Conservation (phyloP, 2,888 invertebrate genomes). For the Ectobius pallidus region DNA sequence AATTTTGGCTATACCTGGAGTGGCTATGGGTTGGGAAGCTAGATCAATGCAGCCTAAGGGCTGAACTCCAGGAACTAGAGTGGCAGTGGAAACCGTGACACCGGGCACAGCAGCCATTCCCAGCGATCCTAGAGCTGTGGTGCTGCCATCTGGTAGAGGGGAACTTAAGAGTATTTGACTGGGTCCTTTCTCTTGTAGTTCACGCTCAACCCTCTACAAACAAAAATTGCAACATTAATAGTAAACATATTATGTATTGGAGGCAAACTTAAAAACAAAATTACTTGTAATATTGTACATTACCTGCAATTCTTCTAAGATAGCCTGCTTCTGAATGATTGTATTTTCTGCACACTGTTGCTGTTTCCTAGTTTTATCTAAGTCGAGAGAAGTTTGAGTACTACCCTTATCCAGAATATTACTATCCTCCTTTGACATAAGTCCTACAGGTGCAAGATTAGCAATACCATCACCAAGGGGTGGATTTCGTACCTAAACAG, state of each 20-base stretch:
- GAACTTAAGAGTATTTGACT: constrained; percentile 49
- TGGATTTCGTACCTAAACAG: constrained; percentile 53
- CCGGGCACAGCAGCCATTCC: constrained; percentile 49
- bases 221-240: too few relatives aligned
- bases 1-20: constrained; percentile 32
- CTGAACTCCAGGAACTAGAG: constrained; percentile 55
- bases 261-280: too few relatives aligned
- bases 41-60: constrained; percentile 56
- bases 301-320: constrained; percentile 68
- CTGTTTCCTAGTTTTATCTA: constrained; percentile 33
- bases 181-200: constrained; percentile 62
- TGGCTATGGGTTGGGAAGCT: constrained; percentile 47
- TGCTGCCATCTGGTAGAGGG: constrained; percentile 45
- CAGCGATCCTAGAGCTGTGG: constrained; percentile 46
- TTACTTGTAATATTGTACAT: not conserved
- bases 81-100: constrained; percentile 37
- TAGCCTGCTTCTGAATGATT: constrained; percentile 70
- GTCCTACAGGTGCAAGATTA: constrained; percentile 18
- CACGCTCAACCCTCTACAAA: constrained; percentile 68
- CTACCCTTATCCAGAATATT: constrained; percentile 58
- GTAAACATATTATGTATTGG: too few relatives aligned
- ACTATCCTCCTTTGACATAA: constrained; percentile 58
- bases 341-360: constrained; percentile 60
- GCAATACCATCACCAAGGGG: constrained; percentile 51
- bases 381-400: constrained; percentile 43